Conservation (phyloP, 2,797 vertebrate species). For the Tympanoctomys barrerae region DNA sequence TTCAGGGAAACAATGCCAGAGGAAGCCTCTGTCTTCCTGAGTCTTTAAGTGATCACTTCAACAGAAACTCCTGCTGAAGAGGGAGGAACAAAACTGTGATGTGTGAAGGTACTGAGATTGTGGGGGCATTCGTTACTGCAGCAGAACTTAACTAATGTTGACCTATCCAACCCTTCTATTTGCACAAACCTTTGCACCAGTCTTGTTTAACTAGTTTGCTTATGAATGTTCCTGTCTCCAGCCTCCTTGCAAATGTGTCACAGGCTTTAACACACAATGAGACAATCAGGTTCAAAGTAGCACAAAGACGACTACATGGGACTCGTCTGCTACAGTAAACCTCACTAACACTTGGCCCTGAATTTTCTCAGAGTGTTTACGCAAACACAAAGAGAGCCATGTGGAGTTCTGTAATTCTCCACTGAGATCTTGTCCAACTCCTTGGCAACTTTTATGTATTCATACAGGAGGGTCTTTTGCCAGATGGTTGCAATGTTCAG, state of each 20-base stretch:
- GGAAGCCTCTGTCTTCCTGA: not conserved
- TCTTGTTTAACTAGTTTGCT: constrained; percentile 11
- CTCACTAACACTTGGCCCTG: not conserved
- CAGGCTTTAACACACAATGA: not conserved
- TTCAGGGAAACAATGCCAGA: not conserved
- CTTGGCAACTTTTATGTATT: constrained; percentile 45
- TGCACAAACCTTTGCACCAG: not conserved
- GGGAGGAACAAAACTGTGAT: not conserved
- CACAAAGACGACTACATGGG: not conserved
- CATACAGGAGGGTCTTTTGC: constrained; percentile 51
- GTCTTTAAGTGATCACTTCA: not conserved
- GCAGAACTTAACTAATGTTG: not conserved
- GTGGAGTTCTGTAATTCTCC: constrained; percentile 1
- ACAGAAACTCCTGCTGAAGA: not conserved
- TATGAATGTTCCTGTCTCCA: not conserved
- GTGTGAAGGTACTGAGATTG: not conserved
- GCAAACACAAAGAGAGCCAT: not conserved
- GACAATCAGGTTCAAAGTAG: constrained; percentile 43
- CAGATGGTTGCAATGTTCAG: constrained; percentile 60
- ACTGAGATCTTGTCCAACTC: not conserved
- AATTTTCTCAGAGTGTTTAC: not conserved
- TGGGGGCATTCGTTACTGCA: not conserved
- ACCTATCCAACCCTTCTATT: not conserved
- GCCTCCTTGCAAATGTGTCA: not conserved
- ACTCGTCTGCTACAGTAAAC: not conserved